Evolutionary conservation across 2,797 vertebrate genomes (phyloP).

Genomic region (Rhinophrynus dorsalis): DNA sequence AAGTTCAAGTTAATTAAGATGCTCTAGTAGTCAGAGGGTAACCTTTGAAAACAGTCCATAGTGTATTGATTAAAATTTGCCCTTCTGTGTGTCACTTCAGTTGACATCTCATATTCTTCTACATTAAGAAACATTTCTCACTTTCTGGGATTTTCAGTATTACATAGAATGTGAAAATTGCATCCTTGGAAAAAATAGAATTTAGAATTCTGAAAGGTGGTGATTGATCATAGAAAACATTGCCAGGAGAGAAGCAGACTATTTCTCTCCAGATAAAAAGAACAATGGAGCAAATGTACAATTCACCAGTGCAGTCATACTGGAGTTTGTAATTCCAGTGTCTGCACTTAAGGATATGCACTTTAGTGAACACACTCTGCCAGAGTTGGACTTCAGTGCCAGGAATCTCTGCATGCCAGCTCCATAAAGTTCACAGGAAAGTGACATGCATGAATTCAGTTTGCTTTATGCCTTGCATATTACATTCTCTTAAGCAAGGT

Average conservation of each 20-base stretch:
- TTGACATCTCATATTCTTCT: constrained; percentile 29
- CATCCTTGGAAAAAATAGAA: constrained; percentile 32
- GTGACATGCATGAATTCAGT: too few species aligned
- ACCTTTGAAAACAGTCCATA: constrained; percentile 36
- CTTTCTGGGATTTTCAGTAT: constrained; percentile 32
- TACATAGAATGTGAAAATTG: constrained; percentile 32
- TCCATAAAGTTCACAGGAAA: too few species aligned
- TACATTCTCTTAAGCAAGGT: too few species aligned
- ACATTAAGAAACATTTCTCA: constrained; percentile 17
- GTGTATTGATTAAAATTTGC: constrained; percentile 34
- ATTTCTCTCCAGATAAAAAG: constrained; percentile 29
- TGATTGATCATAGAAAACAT: constrained; percentile 28
- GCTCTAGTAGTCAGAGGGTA: constrained; percentile 26
- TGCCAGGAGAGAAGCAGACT: constrained; percentile 25
- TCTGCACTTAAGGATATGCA: too few species aligned
- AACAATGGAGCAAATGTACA: too few species aligned
- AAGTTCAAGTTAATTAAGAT: constrained; percentile 40
- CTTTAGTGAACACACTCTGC: too few species aligned
- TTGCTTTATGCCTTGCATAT: too few species aligned
- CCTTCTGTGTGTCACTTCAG: constrained; percentile 33
- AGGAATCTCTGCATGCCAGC: too few species aligned
- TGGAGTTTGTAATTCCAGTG: too few species aligned
- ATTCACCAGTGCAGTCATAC: too few species aligned
- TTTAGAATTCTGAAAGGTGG: background rate
- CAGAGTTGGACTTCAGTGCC: too few species aligned